Percentiles rank a stretch among this genome's conserved stretches.
phyloP scores from a whole-genome alignment of 2,888 invertebrate genomes.

The Drosophila fulvimacula region DNA sequence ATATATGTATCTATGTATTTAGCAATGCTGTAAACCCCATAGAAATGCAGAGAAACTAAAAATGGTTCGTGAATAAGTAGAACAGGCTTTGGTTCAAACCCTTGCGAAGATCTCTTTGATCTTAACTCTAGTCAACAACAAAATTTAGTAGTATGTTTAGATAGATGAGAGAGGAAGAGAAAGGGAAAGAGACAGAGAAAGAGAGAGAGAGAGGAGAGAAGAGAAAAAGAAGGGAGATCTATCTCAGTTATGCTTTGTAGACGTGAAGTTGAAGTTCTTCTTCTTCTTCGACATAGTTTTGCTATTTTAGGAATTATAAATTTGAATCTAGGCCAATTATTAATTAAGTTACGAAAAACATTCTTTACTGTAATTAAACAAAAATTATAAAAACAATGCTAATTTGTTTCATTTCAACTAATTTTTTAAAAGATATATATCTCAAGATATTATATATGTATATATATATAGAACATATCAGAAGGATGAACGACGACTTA shows the following conservation, averaged over 20 bases:
- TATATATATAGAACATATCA: neutral
- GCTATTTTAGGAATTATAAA: slow-evolving; percentile 5
- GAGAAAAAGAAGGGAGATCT: neutral
- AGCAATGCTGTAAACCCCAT: neutral
- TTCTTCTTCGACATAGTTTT: neutral
- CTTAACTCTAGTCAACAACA: neutral
- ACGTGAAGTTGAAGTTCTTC: neutral
- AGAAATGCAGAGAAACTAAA: neutral
- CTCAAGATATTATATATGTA: neutral
- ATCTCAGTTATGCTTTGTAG: neutral
- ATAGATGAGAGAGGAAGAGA: neutral
- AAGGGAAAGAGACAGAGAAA: neutral
- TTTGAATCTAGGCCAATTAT: slow-evolving; percentile 3
- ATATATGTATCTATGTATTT: no score
- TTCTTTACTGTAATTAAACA: neutral
- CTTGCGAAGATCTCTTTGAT: neutral
- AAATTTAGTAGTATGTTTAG: neutral
- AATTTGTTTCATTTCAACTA: slow-evolving; percentile 1
- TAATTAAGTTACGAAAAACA: neutral
- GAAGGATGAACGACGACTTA: no score
- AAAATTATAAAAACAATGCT: neutral
- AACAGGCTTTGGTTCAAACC: neutral
- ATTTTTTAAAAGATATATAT: neutral
- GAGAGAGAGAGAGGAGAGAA: neutral
- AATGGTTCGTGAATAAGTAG: slow-evolving; percentile 11